Base-by-base conservation (phyloP, 2,113 vertebrate genomes). In the Channa maculata region DNA sequence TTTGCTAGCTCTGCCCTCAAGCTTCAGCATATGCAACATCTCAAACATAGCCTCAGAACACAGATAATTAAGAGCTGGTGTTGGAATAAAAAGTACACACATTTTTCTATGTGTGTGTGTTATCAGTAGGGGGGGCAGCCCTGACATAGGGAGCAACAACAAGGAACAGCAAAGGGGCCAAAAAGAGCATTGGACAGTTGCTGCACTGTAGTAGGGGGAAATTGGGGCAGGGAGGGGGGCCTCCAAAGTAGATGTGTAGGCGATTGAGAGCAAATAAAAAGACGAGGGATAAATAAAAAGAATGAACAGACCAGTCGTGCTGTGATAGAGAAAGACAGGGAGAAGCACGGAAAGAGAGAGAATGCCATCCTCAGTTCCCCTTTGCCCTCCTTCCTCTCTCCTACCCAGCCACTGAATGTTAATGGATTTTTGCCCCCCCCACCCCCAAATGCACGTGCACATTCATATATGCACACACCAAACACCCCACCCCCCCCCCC, bases 361-460 rank as follows among this genome's bases (percentile, higher is more conserved):
- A 91, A 89, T 87, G 83, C 86, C 88, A 89, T 90, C 86, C 59
- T 87, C 84, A 75, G 82, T 91, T 93, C 90, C 95, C 95, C 92
- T 95, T 91, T 93, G 91, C 89, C 89, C 92, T 92, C 84, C 81
- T 89, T 90, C 86, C 79, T 93, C 92, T 92, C 87, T 95, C 93
- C 91, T 92, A 93, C 86, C 84, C 82, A 54, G 79, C 86, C 82
- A 82, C 79, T 92, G 91, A 90, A 92, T 91, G 88, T 80, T 91
- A 92, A 92, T 92, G 83, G 86, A 83, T 88, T 85, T 84, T 83
- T 60, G 83, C 76, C 81, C 61, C 69, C 65, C 76, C 75, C 65
- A 39, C 72, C 24, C 38, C 41, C 61, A 74, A 15, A 43, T 57
- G 37, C 48, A 15, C 66, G 64, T 70, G 65, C 61, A 66, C 65